Evolutionary conservation across 30 jellyfish, hydroid and myxozoan genomes (phyloP), one percentile per base, ranked within the genome.

Genomic region (Phacellophora camtschatica): DNA sequence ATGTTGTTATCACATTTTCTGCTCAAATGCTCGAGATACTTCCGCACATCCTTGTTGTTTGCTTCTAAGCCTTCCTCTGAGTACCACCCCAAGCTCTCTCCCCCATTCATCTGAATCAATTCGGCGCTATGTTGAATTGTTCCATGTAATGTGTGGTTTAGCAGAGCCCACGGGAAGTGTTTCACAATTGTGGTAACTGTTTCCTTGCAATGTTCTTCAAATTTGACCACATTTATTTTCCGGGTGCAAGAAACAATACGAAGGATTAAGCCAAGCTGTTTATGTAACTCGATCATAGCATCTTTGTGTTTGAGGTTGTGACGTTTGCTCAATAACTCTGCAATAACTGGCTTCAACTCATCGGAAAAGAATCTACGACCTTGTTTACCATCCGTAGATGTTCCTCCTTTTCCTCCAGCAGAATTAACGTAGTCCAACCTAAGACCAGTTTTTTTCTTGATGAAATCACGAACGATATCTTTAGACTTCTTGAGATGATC

Each of bases 131-230:
- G 74, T 3, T 59, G 74, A 31, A 59, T 13, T n/a, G 9, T 25
- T 35, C 10, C 74, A 59, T 59, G 74, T 48, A 59, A 59, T 5
- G 74, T 59, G 74, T 59, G 23, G 18, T 59, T 59, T 19, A 59
- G 50, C 23, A 5, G 4, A 23, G 41, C 74, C 48, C 48, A 59
- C 9, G 46, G 20, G 30, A 59, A 59, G 5, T 59, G 25, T 10
- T 23, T 24, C 2, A 6, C 7, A 19, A 55, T 16, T 30, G 2
- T 13, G 31, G 24, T 3, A 5, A 9, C 12, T 16, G 34, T 5
- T 5, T 55, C 70, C 12, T 3, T 2, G 2, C 7, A 10, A 20
- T 13, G 19, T 7, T 45, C 0, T 25, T 3, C 58, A 45, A 13
- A 45, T 3, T 4, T 5, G 13, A 13, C 58, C 7, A 45, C 12